These are phyloP conservation scores for Papilio dardanus DNA, from an alignment of 1,140 invertebrate species.

Conservation along the genomic window DNA sequence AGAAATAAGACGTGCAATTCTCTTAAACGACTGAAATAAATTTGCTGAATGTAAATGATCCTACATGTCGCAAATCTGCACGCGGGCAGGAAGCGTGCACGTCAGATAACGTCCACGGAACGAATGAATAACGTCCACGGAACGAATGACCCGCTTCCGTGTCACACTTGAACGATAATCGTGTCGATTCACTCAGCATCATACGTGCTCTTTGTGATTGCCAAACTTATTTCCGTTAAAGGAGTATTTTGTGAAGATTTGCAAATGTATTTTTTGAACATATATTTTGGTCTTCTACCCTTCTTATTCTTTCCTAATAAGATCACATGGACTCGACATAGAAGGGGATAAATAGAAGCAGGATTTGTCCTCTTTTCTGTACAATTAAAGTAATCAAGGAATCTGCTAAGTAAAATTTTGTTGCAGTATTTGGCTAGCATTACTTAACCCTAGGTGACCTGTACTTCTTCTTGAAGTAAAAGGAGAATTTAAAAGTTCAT, in stretches of 20 bases:
- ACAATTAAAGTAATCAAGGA: too few relatives aligned
- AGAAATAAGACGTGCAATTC: constrained; percentile 17
- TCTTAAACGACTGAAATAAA: constrained; percentile 32
- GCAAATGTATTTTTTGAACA: background rate
- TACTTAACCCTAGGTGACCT: too few relatives aligned
- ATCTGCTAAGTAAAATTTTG: too few relatives aligned
- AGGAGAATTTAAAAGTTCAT: background rate
- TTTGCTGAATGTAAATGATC: constrained; percentile 35
- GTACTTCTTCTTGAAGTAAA: too few relatives aligned
- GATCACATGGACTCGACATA: too few relatives aligned
- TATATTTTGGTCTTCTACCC: background rate
- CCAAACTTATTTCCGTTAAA: constrained; percentile 21
- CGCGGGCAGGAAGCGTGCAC: constrained; percentile 24
- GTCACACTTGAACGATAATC: constrained; percentile 36
- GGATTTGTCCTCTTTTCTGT: too few relatives aligned
- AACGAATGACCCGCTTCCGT: constrained; percentile 36
- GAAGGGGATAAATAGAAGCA: too few relatives aligned
- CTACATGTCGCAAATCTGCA: constrained; percentile 30
- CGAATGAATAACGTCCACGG: constrained; percentile 37
- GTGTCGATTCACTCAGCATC: constrained; percentile 26
- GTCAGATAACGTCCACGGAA: constrained; percentile 37
- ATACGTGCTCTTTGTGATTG: constrained; percentile 24
- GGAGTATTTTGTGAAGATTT: background rate
- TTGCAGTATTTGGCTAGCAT: too few relatives aligned
- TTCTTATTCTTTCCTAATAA: background rate